Base-by-base conservation (phyloP, 1,140 invertebrate species). In the Cyrtorhinus lividipennis region DNA sequence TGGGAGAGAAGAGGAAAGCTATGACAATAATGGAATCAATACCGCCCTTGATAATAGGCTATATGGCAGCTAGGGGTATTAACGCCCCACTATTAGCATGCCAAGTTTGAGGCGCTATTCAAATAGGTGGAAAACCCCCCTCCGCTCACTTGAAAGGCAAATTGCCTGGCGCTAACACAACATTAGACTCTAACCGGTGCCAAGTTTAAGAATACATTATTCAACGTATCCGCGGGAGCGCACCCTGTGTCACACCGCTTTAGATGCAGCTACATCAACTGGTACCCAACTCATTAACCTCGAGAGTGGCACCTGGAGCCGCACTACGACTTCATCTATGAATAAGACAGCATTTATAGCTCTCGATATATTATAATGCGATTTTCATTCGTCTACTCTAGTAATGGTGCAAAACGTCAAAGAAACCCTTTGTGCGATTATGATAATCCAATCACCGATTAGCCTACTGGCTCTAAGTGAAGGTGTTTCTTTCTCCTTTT, bases 131-230 rank as follows among this genome's bases (percentile, higher is more conserved):
- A 57, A 13, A 15, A 57, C 20, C 20, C 20, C 13, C 20, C 20
- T 8, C 15, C 8, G 18, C 15, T 24, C 56, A 57, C 56, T 57
- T 57, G 56, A 57, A 57, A 57, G 56, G 56, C 56, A 57, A 57
- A 57, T 57, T 57, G 56, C 56, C 56, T 57, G 56, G 56, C 56
- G n/a, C 56, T 57, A 57, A 57, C 56, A 57, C 56, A 57, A 57
- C 56, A 57, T 57, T 57, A 57, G 56, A 57, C 56, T 57, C 56
- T 57, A 57, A 57, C 56, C 56, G 56, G 56, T 57, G 56, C 56
- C 56, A 57, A 57, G 56, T 57, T 57, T 57, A 57, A 57, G 56
- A 57, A 57, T 57, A 57, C 56, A 57, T 57, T 57, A 57, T 57
- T 57, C 56, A 57, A 57, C 56, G 22, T 57, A 57, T 2, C 3